Evolutionary conservation across 2,797 vertebrate genomes (phyloP).

Genomic region (Columba guinea): DNA sequence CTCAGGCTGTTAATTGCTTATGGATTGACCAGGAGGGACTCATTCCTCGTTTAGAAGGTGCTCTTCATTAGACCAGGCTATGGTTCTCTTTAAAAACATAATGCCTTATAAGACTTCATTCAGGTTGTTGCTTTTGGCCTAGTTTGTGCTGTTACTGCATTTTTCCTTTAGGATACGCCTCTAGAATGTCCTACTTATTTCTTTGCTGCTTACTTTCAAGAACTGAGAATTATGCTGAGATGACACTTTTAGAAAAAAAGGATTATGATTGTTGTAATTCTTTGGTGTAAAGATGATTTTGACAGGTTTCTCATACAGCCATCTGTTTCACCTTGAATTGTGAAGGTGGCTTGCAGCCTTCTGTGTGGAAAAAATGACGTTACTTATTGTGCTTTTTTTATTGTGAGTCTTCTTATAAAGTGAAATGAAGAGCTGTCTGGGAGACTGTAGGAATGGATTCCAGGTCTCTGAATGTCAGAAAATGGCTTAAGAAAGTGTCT

Average conservation of each 20-base stretch:
- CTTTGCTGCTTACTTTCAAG: constrained; percentile 7
- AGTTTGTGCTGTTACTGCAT: constrained; percentile 1
- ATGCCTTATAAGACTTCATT: background rate
- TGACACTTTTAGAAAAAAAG: background rate
- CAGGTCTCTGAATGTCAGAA: background rate
- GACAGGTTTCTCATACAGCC: background rate
- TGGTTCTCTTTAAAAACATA: background rate
- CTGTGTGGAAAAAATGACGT: background rate
- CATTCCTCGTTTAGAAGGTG: background rate
- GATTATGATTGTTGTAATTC: background rate
- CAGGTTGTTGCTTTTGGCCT: constrained; percentile 29
- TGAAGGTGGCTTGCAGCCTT: background rate
- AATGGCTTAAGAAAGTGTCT: background rate
- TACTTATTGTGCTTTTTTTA: background rate
- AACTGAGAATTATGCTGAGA: background rate
- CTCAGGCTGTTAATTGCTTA: background rate
- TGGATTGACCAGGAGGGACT: background rate
- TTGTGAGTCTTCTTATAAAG: background rate
- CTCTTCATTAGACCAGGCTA: background rate
- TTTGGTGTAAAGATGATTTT: background rate
- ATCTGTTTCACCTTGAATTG: constrained; percentile 2
- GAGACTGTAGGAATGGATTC: background rate
- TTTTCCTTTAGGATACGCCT: constrained; percentile 25
- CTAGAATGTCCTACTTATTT: constrained; percentile 46
- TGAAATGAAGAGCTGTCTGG: background rate